A percentile compares a stretch with the other conserved stretches of the same genome.
Evolutionary conservation across 2,888 invertebrate genomes (phyloP).

Genomic region (Lasioglossum vierecki): DNA sequence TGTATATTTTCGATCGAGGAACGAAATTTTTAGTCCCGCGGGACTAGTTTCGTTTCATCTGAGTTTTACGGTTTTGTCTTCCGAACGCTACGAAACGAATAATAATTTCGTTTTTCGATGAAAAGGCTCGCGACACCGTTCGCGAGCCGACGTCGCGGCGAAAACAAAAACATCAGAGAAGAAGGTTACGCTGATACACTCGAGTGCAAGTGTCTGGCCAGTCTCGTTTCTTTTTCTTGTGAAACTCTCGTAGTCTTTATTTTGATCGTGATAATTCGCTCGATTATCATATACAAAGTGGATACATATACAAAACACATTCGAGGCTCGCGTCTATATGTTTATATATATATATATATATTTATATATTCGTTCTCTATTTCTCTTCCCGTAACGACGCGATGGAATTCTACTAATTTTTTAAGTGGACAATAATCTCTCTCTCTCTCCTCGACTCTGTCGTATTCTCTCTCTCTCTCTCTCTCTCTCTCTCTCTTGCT

Average conservation of each 20-base stretch:
- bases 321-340: conserved; percentile 47
- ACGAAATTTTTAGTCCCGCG: no score
- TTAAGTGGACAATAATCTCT: neutral
- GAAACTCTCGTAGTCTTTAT: conserved; percentile 67
- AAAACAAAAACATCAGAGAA: conserved; percentile 63
- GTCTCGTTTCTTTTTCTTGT: conserved; percentile 44
- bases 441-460: conserved; percentile 4
- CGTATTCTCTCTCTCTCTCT: conserved; percentile 24
- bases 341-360: no score
- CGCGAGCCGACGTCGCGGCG: conserved; percentile 4
- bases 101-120: no score
- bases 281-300: conserved; percentile 69
- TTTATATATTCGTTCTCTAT: conserved; percentile 1
- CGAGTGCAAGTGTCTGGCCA: conserved; percentile 43
- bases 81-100: no score
- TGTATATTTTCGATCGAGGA: no score
- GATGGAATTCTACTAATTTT: conserved; percentile 20
- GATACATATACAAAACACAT: conserved; percentile 71
- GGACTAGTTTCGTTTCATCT: no score
- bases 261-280: conserved; percentile 63
- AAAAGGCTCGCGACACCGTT: conserved; percentile 22
- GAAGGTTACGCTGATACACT: conserved; percentile 63
- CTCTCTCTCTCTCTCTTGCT: conserved; percentile 19
- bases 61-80: no score
- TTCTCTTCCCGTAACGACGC: conserved; percentile 19